Evolutionary conservation across 2,888 invertebrate genomes (phyloP), one percentile per base, ranked within the genome.

Genomic region (Cordylochernes scorpioides): DNA sequence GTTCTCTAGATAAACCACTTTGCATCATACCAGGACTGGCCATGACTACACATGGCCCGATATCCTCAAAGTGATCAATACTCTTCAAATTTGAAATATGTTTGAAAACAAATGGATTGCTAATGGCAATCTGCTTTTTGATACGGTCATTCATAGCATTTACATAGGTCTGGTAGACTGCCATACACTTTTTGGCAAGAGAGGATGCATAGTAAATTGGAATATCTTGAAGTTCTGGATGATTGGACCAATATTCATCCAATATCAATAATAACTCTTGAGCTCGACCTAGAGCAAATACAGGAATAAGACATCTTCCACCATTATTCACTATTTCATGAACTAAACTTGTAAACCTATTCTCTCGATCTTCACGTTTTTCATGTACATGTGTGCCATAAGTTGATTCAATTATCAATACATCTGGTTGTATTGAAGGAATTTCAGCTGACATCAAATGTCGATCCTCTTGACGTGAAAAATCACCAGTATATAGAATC

Each of bases 11-110:
- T 14, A 97, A 58, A 0, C 97, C 97, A 45, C 80, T 88, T 60
- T 97, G 97, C 80, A 97, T 80, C 94, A 99, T 99, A 50, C 97
- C 97, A 0, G 97, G 97, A 0, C 84, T 82, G 2, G 97, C 97
- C 75, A 97, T 78, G 15, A 99, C 75, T n/a, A 99, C 94, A 49
- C 94, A 99, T 0, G 97, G 97, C 0, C 97, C 97, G 31, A 91
- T 78, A 55, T 99, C 97, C 46, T 97, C 94, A 57, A 99, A 99
- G 55, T 97, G 91, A 51, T 97, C 97, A 47, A 97, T 91, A 24
- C 91, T 82, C 64, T 84, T 84, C 3, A 84, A 54, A 52, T 84
- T 84, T 2, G 80, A 80, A 40, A 99, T 94, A 52, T 97, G 94
- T 39, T 84, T 71, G 58, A 97, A 97, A 3, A 94, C 78, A 57